These are phyloP conservation scores for Pherbina coryleti DNA, from an alignment of 2,888 invertebrate genomes.

Conservation along the genomic window DNA sequence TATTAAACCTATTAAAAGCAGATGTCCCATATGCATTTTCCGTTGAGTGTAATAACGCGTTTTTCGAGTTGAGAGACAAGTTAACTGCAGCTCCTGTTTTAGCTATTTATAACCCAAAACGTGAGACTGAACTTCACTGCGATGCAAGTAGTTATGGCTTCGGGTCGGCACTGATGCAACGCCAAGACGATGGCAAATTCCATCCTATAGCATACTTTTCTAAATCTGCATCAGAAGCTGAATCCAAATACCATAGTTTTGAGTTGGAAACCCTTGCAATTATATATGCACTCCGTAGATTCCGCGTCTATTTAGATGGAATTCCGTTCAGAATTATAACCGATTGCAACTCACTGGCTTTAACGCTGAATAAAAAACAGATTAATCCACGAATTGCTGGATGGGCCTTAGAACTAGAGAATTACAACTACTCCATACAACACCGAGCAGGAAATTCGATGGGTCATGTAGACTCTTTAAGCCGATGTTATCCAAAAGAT, in stretches of 20 bases:
- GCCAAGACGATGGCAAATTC: background rate
- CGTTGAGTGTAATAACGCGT: too few species aligned
- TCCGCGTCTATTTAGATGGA: constrained; percentile 10
- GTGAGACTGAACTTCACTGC: constrained; percentile 35
- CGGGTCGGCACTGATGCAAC: constrained; percentile 33
- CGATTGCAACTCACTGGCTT: constrained; percentile 29
- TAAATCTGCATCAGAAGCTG: background rate
- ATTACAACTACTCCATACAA: constrained; percentile 23
- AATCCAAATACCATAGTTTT: background rate
- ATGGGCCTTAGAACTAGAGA: constrained; percentile 34
- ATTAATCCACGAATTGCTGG: constrained; percentile 26
- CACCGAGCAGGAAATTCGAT: constrained; percentile 24
- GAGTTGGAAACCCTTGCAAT: too few species aligned
- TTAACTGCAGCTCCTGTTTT: too few species aligned
- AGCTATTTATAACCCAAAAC: constrained; percentile 1
- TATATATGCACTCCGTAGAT: background rate
- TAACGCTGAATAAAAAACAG: constrained; percentile 17
- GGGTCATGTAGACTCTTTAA: constrained; percentile 33
- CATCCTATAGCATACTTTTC: constrained; percentile 30
- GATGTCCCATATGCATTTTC: too few species aligned
- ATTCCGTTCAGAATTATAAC: constrained; percentile 12
- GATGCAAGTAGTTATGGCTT: constrained; percentile 40
- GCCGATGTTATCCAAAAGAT: background rate
- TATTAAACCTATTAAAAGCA: too few species aligned
- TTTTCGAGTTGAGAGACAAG: too few species aligned